Evolutionary conservation across 2,888 invertebrate species (phyloP), one percentile per base, ranked within the genome.

Genomic region (Lymantria monacha): DNA sequence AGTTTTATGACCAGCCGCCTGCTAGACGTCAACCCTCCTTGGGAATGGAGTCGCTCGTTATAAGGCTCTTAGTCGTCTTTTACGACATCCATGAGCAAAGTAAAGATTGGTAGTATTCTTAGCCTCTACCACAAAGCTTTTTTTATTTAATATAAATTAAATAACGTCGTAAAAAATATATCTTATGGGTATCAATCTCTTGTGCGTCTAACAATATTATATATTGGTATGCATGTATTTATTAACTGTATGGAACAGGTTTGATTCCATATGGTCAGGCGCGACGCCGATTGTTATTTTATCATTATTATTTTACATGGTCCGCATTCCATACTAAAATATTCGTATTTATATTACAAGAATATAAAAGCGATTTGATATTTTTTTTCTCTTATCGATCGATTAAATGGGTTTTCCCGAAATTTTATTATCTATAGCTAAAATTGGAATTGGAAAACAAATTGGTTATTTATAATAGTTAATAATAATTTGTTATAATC

Each of bases 241-340:
- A 71, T 67, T 63, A 69, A 68, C 59, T 57, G 69, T 64, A 64
- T 66, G 59, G 71, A 85, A 86, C 85, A 68, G 85, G 85, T 86
- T 85, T 74, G 66, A 63, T 70, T 72, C 81, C 83, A 82, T 82
- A 84, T 83, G 80, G 81, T 72, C 78, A 70, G 72, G 58, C 69
- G 62, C 65, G 71, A 68, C 74, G 70, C 66, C 74, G 77, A 80
- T 81, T 80, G 83, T 81, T 81, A 79, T 83, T 79, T 79, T 83
- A 84, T 83, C 75, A 81, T 75, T n/a, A 83, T 80, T 75, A 76
- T 76, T 76, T 80, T 72, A 74, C 72, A 61, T 74, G 73, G 77
- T 78, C 84, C 83, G 82, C 85, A 83, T 85, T 83, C 84, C 74
- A 60, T 51, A 58, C 67, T 70, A 43, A 72, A 68, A 59, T 72